Base-by-base conservation (phyloP, 2,888 invertebrate genomes). In the Acrobeloides nanus region DNA sequence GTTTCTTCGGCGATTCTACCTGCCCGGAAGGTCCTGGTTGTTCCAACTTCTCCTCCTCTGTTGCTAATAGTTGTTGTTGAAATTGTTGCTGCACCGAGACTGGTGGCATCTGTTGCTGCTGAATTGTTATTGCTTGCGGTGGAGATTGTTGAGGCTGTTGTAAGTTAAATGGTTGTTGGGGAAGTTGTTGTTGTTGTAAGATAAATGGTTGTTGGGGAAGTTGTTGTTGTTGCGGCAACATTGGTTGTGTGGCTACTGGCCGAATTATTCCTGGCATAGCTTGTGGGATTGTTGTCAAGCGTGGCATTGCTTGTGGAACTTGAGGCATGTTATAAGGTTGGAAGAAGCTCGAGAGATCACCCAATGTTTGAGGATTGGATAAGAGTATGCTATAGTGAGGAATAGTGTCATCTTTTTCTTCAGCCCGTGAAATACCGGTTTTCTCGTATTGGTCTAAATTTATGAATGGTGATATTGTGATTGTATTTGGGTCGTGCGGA, bases 381-480 rank as follows among this genome's bases (percentile, higher is more conserved):
- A 68, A 59, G 26, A 68, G 48, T 10, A 67, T 59, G 39, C 66
- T 66, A 31, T 48, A 58, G 45, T 61, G 57, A 12, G 62, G 51
- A 3, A 48, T 48, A 8, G 37, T 46, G 35, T 47, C 5, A 44
- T 50, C 31, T 44, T 51, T 12, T 18, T 35, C 35, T 35, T 35
- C 24, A 21, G 35, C 21, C 15, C 35, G 2, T 23, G 21, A 10
- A 21, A 35, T 24, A 15, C 24, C 24, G 10, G 12, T n/a, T 18
- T 26, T 43, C 43, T 61, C 61, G 33, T 61, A 55, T 35, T 58
- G 57, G 38, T 55, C 53, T 38, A 25, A 23, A 48, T 29, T 8
- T 29, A 15, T n/a, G n/a, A n/a, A n/a, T n/a, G n/a, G n/a, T n/a
- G n/a, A n/a, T n/a, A n/a, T n/a, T n/a, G n/a, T n/a, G n/a, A n/a